Evolutionary conservation across 2,888 invertebrate genomes (phyloP).

Genomic region (Yponomeuta evonymella): DNA sequence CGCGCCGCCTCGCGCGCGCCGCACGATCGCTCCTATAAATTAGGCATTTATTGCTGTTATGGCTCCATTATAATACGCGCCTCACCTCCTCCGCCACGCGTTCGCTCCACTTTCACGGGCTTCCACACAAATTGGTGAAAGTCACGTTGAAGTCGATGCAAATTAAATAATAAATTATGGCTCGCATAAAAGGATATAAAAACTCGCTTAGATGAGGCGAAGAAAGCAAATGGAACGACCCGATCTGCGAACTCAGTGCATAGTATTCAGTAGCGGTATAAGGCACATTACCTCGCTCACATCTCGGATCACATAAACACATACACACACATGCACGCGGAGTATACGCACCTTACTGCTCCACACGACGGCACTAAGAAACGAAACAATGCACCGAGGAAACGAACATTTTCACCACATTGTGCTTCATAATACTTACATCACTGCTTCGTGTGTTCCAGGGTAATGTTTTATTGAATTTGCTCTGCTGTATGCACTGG

Average conservation of each 20-base stretch:
- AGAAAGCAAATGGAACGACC: neutral
- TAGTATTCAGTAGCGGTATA: too few species aligned
- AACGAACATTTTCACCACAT: neutral
- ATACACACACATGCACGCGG: neutral
- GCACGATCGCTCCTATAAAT: neutral
- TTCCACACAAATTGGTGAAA: neutral
- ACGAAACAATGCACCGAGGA: neutral
- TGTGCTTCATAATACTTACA: neutral
- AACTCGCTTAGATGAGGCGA: neutral
- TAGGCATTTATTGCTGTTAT: constrained; percentile 1
- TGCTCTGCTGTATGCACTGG: neutral
- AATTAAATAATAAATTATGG: neutral
- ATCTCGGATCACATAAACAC: neutral
- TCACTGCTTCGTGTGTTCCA: neutral
- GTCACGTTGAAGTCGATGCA: neutral
- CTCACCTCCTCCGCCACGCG: neutral
- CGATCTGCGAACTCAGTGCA: neutral
- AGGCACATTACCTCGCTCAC: neutral
- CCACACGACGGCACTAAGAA: neutral
- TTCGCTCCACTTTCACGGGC: neutral
- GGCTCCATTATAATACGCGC: constrained; percentile 1
- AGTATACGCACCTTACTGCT: neutral
- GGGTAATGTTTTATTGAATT: neutral
- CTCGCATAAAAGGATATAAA: neutral
- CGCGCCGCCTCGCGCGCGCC: neutral